Percentiles rank a stretch among this genome's conserved stretches.
Conservation (phyloP, 2,888 invertebrate species). For the Brachyptera risi region DNA sequence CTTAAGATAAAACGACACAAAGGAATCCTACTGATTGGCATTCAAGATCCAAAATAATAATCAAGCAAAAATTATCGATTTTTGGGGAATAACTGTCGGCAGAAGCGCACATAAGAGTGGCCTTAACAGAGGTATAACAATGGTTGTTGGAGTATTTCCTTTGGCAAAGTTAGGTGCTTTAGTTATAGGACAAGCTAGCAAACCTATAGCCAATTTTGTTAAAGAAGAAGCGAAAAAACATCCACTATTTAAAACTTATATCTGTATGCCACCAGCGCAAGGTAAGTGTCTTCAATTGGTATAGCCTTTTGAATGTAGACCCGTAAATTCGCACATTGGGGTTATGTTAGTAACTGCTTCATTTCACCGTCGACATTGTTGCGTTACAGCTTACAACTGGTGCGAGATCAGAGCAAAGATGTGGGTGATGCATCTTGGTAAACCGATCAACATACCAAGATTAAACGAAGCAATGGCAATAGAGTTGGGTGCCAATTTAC, state of each 20-base stretch:
- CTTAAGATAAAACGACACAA: too few relatives aligned
- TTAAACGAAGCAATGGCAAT: constrained; percentile 92
- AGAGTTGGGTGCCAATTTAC: constrained; percentile 86
- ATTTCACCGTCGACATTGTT: too few relatives aligned
- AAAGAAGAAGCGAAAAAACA: constrained; percentile 80
- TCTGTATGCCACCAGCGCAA: constrained; percentile 94
- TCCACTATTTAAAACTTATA: constrained; percentile 81
- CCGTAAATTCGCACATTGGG: too few relatives aligned
- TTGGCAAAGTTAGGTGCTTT: constrained; percentile 75
- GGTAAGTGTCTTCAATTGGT: constrained; percentile 62
- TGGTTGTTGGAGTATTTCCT: constrained; percentile 86
- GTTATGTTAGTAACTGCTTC: too few relatives aligned
- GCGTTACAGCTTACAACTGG: constrained; percentile 78
- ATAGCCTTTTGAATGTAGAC: background rate
- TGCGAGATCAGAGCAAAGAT: constrained; percentile 90
- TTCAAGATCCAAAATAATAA: too few relatives aligned
- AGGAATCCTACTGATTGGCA: too few relatives aligned
- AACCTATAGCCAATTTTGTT: constrained; percentile 81
- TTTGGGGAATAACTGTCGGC: too few relatives aligned
- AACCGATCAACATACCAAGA: constrained; percentile 75
- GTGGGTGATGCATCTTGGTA: constrained; percentile 89
- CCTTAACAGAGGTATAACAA: too few relatives aligned
- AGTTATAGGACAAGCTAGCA: constrained; percentile 78
- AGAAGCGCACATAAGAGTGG: too few relatives aligned
- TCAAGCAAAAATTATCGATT: too few relatives aligned